These are phyloP conservation scores for Drosophila pegasa DNA, from an alignment of 2,888 invertebrate genomes.

Conservation along the genomic window DNA sequence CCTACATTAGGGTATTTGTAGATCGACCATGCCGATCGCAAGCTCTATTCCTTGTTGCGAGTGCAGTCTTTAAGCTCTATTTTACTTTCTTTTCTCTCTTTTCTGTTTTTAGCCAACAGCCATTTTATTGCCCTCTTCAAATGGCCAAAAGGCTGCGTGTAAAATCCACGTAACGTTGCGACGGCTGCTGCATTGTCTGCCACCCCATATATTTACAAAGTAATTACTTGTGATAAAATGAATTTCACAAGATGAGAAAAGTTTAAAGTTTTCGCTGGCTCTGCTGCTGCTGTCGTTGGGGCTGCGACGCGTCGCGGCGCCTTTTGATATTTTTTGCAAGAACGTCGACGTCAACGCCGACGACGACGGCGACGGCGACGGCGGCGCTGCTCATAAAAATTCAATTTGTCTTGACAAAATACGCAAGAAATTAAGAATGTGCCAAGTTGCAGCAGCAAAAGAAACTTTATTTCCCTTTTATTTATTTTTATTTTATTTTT, in stretches of 20 bases:
- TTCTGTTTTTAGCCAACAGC: slow-evolving; percentile 7
- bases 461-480: slow-evolving; percentile 76
- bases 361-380: slow-evolving; percentile 30
- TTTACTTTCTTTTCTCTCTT: not conserved
- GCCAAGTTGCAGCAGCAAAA: slow-evolving; percentile 76
- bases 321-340: slow-evolving; percentile 67
- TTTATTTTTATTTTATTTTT: slow-evolving; percentile 53
- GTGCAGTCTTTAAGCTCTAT: slow-evolving; percentile 44
- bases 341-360: slow-evolving; percentile 26
- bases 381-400: slow-evolving; percentile 73
- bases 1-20: not conserved
- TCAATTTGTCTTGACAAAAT: slow-evolving; percentile 81
- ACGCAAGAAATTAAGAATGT: slow-evolving; percentile 81
- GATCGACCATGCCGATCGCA: not conserved
- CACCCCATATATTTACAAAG: slow-evolving; percentile 79
- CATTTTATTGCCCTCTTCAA: slow-evolving; percentile 62
- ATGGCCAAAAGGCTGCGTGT: slow-evolving; percentile 62
- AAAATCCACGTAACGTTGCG: slow-evolving; percentile 48
- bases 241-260: slow-evolving; percentile 82
- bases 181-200: slow-evolving; percentile 66
- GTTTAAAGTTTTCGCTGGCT: slow-evolving; percentile 73
- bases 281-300: slow-evolving; percentile 22
- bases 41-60: slow-evolving; percentile 27
- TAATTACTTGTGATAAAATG: slow-evolving; percentile 83
- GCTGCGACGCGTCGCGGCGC: slow-evolving; percentile 30